Base-by-base conservation (phyloP, 2,113 vertebrate species). In the Phodopus roborovskii region DNA sequence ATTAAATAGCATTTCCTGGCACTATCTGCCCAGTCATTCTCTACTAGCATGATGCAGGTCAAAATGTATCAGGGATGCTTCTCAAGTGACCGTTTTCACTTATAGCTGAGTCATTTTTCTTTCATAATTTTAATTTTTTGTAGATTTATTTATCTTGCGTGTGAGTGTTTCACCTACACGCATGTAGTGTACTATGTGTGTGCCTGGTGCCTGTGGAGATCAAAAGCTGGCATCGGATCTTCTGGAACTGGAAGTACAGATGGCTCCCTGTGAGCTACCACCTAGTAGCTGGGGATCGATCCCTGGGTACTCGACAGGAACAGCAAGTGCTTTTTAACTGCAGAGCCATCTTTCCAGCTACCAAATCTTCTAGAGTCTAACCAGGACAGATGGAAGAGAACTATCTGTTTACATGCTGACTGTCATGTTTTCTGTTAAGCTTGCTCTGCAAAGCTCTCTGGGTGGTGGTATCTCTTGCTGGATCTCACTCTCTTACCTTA, bases 401-500 rank as follows among this genome's bases (percentile, higher is more conserved):
- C 16, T 81, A 56, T 92, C 50, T 90, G 53, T 87, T 58, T 60
- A 58, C 48, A 42, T 26, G 22, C 26, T 50, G 53, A 26, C 39
- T 50, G 10, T 28, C 78, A 62, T 19, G 22, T 42, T 45, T 48
- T 53, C n/a, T 12, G 4, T 22, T 50, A 48, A 26, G 28, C 70
- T 74, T 77, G 56, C 68, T 50, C 1, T 77, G 60, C 73, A 88
- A 94, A 88, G 62, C 15, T 50, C 94, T 36, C 62, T 90, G 84
- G 92, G 24, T 16, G 64, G 19, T 33, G 33, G 33, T 28, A 26
- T 71, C 96, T 90, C 70, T 26, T 3, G 24, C 1, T 3, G 58
- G n/a, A 11, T 11, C 92, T 97, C 0, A 75, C 91, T 96, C 96
- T 83, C 98, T 99, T 98, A 99, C 99, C 99, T 99, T 98, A 99